A percentile compares a stretch with the other conserved stretches of the same genome.
These are phyloP conservation scores for Pterocles orientalis DNA, from an alignment of 2,113 vertebrate species.

Conservation along the genomic window DNA sequence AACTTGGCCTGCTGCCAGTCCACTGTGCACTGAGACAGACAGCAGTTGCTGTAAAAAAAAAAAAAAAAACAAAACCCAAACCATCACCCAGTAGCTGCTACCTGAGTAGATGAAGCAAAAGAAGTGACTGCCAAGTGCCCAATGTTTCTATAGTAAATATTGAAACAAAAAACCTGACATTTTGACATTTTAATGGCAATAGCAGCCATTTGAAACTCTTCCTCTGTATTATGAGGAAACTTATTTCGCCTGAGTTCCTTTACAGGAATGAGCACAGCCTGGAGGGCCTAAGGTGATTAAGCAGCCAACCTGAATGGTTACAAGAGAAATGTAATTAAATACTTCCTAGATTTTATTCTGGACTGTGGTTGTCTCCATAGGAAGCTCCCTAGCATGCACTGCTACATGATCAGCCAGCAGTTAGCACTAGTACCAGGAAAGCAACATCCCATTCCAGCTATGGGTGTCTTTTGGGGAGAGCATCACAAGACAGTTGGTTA, in stretches of 20 bases:
- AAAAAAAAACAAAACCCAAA: too few species aligned
- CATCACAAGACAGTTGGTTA: not conserved
- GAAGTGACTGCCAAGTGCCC: not conserved
- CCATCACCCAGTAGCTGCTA: not conserved
- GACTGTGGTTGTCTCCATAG: not conserved
- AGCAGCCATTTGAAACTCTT: not conserved
- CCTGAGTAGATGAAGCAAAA: not conserved
- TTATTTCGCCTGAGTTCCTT: not conserved
- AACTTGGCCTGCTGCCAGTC: not conserved
- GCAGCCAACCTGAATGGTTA: not conserved
- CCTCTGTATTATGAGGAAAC: not conserved
- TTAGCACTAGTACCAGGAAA: not conserved
- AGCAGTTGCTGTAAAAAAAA: not conserved
- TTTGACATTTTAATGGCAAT: not conserved
- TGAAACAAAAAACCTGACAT: fast-evolving
- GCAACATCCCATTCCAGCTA: not conserved
- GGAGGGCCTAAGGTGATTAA: not conserved
- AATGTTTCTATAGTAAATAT: not conserved
- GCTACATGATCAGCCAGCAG: not conserved
- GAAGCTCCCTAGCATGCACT: not conserved
- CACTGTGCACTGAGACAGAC: not conserved
- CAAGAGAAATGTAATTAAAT: not conserved
- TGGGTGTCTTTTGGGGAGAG: not conserved
- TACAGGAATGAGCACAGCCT: not conserved
- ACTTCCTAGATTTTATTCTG: not conserved